Evolutionary conservation across 2,888 invertebrate genomes (phyloP), one percentile per base, ranked within the genome.

Genomic region (Sericinus montela): DNA sequence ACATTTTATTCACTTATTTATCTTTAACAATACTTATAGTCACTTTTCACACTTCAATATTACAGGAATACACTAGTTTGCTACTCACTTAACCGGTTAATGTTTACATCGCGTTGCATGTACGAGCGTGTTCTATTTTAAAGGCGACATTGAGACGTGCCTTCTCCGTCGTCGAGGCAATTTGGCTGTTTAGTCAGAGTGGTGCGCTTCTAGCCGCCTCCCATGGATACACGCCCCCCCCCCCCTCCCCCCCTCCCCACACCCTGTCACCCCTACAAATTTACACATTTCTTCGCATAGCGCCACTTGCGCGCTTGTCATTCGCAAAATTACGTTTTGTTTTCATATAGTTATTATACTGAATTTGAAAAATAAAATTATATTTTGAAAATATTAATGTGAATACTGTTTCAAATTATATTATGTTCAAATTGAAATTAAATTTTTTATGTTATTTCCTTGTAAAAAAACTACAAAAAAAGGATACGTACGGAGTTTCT

Each of bases 311-410:
- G 77, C 80, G 67, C 68, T 73, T 67, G 71, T 74, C 76, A 78
- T 73, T 79, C 75, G 72, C 75, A 83, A 80, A 85, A 84, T 86
- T 86, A 87, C 84, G 77, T 85, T 85, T 84, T 85, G 80, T 84
- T 86, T 86, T 85, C 80, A 82, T 85, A 83, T 84, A n/a, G n/a
- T n/a, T n/a, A n/a, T n/a, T n/a, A n/a, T n/a, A n/a, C n/a, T n/a
- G n/a, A n/a, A n/a, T n/a, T n/a, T n/a, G n/a, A n/a, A n/a, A n/a
- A n/a, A n/a, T n/a, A n/a, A n/a, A n/a, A n/a, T n/a, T n/a, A n/a
- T n/a, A n/a, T n/a, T n/a, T n/a, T n/a, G n/a, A n/a, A n/a, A n/a
- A n/a, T n/a, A n/a, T n/a, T n/a, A n/a, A n/a, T n/a, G n/a, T n/a
- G n/a, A n/a, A n/a, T n/a, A n/a, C n/a, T n/a, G n/a, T n/a, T n/a